These are phyloP conservation scores for Meganola albula DNA, from an alignment of 2,888 invertebrate species.

Conservation along the genomic window DNA sequence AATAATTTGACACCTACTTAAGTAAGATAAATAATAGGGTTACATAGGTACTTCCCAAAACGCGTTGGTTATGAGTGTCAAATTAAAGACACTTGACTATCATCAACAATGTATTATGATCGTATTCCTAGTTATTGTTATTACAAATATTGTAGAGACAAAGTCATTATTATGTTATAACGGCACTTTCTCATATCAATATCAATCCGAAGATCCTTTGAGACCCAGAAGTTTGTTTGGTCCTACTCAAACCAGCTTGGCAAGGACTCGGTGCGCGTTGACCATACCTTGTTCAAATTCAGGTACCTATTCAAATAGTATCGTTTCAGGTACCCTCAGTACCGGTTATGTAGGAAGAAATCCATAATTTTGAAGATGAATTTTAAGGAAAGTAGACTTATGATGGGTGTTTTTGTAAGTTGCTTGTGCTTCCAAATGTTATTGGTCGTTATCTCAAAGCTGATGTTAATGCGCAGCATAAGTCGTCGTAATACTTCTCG, in stretches of 20 bases:
- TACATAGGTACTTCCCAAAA: too few species aligned
- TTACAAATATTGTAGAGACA: constrained; percentile 22
- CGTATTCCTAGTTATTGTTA: constrained; percentile 19
- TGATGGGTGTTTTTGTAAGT: too few species aligned
- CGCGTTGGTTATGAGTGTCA: too few species aligned
- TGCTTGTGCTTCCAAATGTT: too few species aligned
- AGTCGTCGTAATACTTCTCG: not conserved
- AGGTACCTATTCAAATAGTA: constrained; percentile 9
- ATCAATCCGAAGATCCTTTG: constrained; percentile 55
- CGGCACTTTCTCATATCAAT: constrained; percentile 45
- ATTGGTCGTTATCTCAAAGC: not conserved
- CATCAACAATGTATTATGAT: too few species aligned
- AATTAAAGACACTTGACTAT: too few species aligned
- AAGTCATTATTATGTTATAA: constrained; percentile 53
- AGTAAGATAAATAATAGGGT: too few species aligned
- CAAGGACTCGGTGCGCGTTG: constrained; percentile 44
- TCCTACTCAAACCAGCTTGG: constrained; percentile 20
- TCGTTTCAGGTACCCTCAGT: not conserved
- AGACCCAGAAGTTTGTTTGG: constrained; percentile 28
- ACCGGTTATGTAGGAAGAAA: not conserved
- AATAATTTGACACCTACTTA: too few species aligned
- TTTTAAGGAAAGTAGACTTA: too few species aligned
- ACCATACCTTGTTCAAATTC: constrained; percentile 38
- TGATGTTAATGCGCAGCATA: not conserved
- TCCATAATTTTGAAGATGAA: not conserved